phyloP scores from a whole-genome alignment of 2,888 invertebrate genomes.

The Callinectes sapidus region DNA sequence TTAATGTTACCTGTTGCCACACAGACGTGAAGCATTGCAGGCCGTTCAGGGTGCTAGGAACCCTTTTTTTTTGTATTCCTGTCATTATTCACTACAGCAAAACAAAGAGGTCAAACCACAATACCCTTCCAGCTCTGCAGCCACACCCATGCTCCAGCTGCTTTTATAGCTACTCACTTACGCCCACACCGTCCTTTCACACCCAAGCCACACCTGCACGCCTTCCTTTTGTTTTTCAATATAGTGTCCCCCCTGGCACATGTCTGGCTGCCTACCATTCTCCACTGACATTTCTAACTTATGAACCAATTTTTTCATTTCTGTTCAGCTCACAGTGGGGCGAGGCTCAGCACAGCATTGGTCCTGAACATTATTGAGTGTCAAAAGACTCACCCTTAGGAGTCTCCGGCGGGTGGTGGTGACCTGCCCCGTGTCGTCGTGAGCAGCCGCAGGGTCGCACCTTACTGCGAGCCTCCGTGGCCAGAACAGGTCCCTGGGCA shows the following conservation, averaged over 20 bases:
- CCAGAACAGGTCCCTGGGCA: conserved; percentile 56
- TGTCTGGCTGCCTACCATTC: neutral
- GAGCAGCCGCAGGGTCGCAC: conserved; percentile 67
- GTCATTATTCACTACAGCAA: neutral
- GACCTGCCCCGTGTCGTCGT: conserved; percentile 31
- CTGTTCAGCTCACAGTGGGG: neutral
- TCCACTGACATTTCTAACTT: neutral
- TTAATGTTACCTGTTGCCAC: neutral
- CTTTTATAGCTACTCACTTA: neutral
- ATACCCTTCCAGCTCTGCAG: neutral
- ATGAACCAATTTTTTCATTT: neutral
- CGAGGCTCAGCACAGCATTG: neutral
- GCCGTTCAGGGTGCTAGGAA: neutral
- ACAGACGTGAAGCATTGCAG: neutral
- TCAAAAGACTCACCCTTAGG: conserved; percentile 46
- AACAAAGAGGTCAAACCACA: conserved; percentile 13
- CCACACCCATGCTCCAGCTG: neutral
- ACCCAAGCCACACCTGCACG: neutral
- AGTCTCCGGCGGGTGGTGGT: conserved; percentile 39
- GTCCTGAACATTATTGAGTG: neutral
- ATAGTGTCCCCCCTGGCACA: neutral
- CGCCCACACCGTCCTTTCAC: neutral
- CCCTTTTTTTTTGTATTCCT: neutral
- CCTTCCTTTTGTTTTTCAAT: neutral
- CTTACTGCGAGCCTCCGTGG: conserved; percentile 61